Evolutionary conservation across 1,140 invertebrate genomes (phyloP).

Genomic region (Potamilus streckersoni): DNA sequence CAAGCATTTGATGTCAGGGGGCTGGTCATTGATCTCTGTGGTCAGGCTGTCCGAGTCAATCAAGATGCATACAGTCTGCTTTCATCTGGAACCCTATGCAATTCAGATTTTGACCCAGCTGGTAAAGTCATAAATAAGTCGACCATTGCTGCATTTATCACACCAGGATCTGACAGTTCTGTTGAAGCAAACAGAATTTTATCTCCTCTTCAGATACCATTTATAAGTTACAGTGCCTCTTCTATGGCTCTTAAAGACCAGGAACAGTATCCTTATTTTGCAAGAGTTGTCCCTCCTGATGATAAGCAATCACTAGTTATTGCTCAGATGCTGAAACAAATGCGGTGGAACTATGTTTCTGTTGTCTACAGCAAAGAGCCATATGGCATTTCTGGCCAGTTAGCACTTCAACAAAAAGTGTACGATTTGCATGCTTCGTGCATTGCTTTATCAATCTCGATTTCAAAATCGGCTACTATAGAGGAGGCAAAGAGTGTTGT

Average conservation of each 20-base stretch:
- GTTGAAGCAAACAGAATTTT: constrained; percentile 51
- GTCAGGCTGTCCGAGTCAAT: constrained; percentile 50
- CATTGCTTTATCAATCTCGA: constrained; percentile 15
- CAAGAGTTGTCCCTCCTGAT: constrained; percentile 83
- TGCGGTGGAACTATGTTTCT: constrained; percentile 85
- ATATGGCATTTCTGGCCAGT: constrained; percentile 60
- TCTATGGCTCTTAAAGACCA: constrained; percentile 79
- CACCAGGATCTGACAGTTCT: constrained; percentile 45
- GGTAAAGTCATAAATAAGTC: constrained; percentile 20
- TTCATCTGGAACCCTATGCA: constrained; percentile 56
- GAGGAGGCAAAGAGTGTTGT: constrained; percentile 34
- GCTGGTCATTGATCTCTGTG: constrained; percentile 61
- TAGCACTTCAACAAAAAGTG: constrained; percentile 26
- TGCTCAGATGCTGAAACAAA: constrained; percentile 76
- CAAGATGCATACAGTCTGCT: constrained; percentile 64
- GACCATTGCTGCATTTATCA: constrained; percentile 57
- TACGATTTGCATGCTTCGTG: constrained; percentile 33
- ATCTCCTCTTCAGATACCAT: constrained; percentile 41
- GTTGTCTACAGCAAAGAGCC: constrained; percentile 74
- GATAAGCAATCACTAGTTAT: constrained; percentile 81
- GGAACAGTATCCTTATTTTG: constrained; percentile 80
- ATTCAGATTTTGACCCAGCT: constrained; percentile 32
- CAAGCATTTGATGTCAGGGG: constrained; percentile 38
- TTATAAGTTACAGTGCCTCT: constrained; percentile 81
- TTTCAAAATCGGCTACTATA: constrained; percentile 10